phyloP scores from a whole-genome alignment of 2,797 vertebrate species.

The Cynodonichthys magdalenae region DNA sequence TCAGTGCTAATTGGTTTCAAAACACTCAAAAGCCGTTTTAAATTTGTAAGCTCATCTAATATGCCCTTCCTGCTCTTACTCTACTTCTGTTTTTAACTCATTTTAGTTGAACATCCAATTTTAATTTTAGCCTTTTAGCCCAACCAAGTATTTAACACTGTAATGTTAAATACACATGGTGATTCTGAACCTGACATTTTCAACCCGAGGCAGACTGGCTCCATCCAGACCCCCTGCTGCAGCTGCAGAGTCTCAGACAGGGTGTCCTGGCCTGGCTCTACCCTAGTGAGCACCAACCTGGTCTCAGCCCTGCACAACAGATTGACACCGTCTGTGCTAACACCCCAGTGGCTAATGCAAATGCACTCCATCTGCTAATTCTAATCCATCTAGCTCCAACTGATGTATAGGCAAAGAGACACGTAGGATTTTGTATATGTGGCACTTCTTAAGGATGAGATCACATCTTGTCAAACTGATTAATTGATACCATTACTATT shows the following conservation, averaged over 20 bases:
- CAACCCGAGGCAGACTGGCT: conserved; percentile 49
- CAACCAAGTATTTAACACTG: conserved; percentile 11
- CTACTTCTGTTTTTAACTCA: conserved; percentile 20
- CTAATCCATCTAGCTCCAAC: conserved; percentile 62
- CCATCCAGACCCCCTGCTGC: conserved; percentile 52
- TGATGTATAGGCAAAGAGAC: conserved; percentile 41
- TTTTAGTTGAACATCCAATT: conserved; percentile 26
- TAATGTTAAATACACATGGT: neutral
- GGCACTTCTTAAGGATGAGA: conserved; percentile 30
- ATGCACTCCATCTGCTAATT: conserved; percentile 77
- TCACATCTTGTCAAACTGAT: conserved; percentile 57
- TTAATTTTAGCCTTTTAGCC: conserved; percentile 3
- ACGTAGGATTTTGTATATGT: conserved; percentile 25
- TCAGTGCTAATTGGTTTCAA: conserved; percentile 63
- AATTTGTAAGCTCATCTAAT: conserved; percentile 31
- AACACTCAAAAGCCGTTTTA: conserved; percentile 52
- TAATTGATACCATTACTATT: conserved; percentile 71
- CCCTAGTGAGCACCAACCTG: conserved; percentile 71
- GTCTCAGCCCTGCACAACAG: conserved; percentile 64
- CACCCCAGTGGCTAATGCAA: conserved; percentile 71
- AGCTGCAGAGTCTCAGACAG: conserved; percentile 62
- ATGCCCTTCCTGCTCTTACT: conserved; percentile 31
- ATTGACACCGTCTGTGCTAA: conserved; percentile 72
- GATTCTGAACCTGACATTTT: conserved; percentile 8
- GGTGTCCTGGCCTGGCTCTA: conserved; percentile 71